Evolutionary conservation across 2,888 invertebrate genomes (phyloP), one percentile per base, ranked within the genome.

Genomic region (Arctia plantaginis): DNA sequence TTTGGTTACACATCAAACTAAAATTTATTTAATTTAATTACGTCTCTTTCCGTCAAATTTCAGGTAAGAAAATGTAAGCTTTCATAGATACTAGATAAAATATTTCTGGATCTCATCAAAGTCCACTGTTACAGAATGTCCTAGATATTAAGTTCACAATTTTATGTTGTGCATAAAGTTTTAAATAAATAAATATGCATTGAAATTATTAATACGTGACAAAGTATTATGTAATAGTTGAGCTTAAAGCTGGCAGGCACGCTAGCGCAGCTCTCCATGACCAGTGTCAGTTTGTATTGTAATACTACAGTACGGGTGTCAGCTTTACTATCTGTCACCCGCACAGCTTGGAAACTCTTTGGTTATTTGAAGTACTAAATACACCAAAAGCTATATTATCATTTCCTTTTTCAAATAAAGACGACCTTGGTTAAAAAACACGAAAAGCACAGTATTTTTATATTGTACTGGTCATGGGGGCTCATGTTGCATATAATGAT

Each of bases 1-100:
- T 82, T 83, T 79, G 80, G 76, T 83, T 83, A 70, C 44, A 64
- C 59, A 64, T 64, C 23, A 44, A 27, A 59, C 30, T 55, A 15
- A 18, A 55, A 13, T 71, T 47, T 47, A 27, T 62, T 30, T 62
- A 30, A 30, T 62, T 35, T 66, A 23, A 30, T 23, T 51, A 12
- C 30, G 33, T 51, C 23, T 30, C 44, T 47, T 44, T 44, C 8
- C 44, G 18, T 27, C 15, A 62, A 66, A 44, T 44, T 27, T 44
- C 20, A 44, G 18, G 20, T 47, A 18, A 47, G 15, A 3, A 13
- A 13, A 12, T 27, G 13, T 27, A n/a, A 13, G 1, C 12, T n/a
- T 27, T 59, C 27, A 27, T 27, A 27, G 59, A 30, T 15, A 15
- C 27, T 6, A n/a, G 15, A 27, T 27, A 3, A 13, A 30, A 59